Evolutionary conservation across 2,797 vertebrate genomes (phyloP), one percentile per base, ranked within the genome.

Genomic region (Vespertilio murinus): DNA sequence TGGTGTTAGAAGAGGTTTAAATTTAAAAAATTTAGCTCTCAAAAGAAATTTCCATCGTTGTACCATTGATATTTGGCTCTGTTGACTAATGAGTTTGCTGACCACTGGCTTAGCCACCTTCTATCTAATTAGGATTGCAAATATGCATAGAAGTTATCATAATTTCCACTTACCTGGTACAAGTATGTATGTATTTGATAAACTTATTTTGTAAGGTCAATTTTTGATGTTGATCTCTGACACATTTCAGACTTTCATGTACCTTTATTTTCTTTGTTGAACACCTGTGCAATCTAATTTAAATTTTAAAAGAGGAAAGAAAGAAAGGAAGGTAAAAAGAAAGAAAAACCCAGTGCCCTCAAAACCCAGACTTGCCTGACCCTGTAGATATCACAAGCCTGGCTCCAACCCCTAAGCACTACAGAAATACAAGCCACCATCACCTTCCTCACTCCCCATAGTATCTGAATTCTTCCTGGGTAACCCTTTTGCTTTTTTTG

Each of bases 151-250:
- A 85, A 61, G 3, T 59, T 54, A 65, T 40, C 0, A 1, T 61
- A n/a, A 42, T 49, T 86, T 77, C 33, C 10, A 54, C 13, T 79
- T 78, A 20, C 6, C 28, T 77, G 25, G 11, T 42, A 23, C 13
- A 88, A 81, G 14, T 10, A 67, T 88, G 35, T 38, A 17, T 47
- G 20, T n/a, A 10, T 33, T 13, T 35, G 61, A 23, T n/a, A 61
- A 40, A 8, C 49, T 56, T 75, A 65, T 80, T 84, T 88, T 86
- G 54, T 88, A 35, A 73, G 17, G 11, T 40, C 10, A 5, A 16
- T 30, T 92, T 96, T 92, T 90, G 1, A 74, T 56, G 18, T 89
- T 73, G 40, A 52, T 22, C 22, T 40, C 71, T 88, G n/a, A 77
- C 12, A 95, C 22, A 33, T 88, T 94, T 52, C 33, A 79, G 23